Base-by-base conservation (phyloP, 2,888 invertebrate species). In the Lysandra bellargus region DNA sequence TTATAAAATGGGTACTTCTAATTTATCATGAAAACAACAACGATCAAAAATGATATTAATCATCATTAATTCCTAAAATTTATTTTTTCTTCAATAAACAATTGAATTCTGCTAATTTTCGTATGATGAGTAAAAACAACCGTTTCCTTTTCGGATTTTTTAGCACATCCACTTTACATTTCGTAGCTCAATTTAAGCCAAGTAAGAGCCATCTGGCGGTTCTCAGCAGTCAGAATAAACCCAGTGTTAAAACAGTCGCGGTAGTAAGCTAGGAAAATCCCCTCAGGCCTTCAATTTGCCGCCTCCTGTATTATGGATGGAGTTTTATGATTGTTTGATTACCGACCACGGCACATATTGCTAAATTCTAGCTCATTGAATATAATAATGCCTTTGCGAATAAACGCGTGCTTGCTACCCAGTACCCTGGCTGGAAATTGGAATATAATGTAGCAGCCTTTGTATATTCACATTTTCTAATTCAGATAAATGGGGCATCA, bases 221-320 rank as follows among this genome's bases (percentile, higher is more conserved):
- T 94, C 93, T 88, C 93, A 93, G 85, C 91, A 79, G 57, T 82
- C 87, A 84, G 86, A 85, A 87, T 88, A 89, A 90, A 89, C 90
- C 87, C 87, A 30, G 75, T 84, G 88, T 87, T 89, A 89, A 87
- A 90, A 88, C 85, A 85, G 84, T 74, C 78, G 57, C 86, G 86
- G 84, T 81, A 83, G 83, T 84, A 86, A 86, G 85, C 85, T 83
- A 84, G 85, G 86, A 87, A 82, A 79, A 87, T 86, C 86, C 75
- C 91, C 87, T 61, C 82, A 85, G 87, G 91, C 90, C 87, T 90
- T 89, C 90, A 90, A 92, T 92, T 93, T 92, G 88, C 88, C 86
- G 86, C 86, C 82, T 80, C 81, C 82, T 83, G 82, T 83, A 85
- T 85, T 84, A 85, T 88, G 85, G 85, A 88, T 87, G 86, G 85